phyloP scores from a whole-genome alignment of 37 sponge, comb jelly and placozoan species.

The Axinella damicornis region DNA sequence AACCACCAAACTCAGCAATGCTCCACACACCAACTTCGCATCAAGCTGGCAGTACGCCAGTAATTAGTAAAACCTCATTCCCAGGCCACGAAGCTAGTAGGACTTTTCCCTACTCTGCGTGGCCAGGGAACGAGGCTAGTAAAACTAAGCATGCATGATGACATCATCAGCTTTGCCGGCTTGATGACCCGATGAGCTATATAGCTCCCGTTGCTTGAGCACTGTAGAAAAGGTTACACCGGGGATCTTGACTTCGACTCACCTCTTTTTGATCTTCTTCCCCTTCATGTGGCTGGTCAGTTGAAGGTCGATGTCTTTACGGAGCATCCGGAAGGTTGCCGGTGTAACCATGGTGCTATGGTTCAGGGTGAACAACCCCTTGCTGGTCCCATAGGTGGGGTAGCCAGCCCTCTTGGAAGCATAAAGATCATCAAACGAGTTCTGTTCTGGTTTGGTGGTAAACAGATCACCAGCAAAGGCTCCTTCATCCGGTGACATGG shows the following conservation, averaged over 20 bases:
- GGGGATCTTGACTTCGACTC: not conserved
- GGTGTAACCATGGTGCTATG: constrained; percentile 16
- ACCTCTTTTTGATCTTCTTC: constrained; percentile 36
- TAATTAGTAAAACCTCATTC: no score
- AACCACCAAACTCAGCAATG: no score
- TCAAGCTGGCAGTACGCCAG: no score
- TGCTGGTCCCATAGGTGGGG: not conserved
- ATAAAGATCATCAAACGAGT: constrained; percentile 26
- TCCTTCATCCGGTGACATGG: constrained; percentile 1
- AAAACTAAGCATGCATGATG: no score
- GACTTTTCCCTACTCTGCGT: no score
- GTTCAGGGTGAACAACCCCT: not conserved
- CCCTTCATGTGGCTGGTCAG: not conserved
- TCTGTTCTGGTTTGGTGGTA: constrained; percentile 3
- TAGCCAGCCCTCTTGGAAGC: constrained; percentile 15
- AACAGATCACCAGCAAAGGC: constrained; percentile 29
- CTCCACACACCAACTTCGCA: no score
- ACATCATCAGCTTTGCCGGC: no score
- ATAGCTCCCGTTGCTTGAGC: no score
- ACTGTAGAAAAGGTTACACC: no score
- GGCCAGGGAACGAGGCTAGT: no score
- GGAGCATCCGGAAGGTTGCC: constrained; percentile 32
- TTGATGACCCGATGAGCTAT: no score
- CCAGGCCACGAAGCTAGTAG: no score
- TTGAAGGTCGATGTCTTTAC: not conserved